Evolutionary conservation across 2,888 invertebrate species (phyloP).

Genomic region (Hirtodrosophila histrioides): DNA sequence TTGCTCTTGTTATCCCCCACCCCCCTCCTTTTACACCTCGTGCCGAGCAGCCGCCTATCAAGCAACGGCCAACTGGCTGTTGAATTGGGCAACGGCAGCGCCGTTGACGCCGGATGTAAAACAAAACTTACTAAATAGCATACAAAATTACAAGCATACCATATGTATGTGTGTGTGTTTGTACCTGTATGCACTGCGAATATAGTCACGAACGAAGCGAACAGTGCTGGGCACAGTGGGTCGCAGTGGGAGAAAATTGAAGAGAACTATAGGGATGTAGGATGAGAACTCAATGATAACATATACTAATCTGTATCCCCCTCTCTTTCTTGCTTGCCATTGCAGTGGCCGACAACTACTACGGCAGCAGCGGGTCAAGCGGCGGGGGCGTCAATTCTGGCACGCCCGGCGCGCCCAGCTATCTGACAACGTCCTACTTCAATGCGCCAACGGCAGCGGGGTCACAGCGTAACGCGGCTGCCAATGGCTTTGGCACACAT

Average conservation of each 20-base stretch:
- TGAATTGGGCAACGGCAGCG: conserved; percentile 73
- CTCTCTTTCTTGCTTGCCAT: conserved; percentile 10
- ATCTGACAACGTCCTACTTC: conserved; percentile 83
- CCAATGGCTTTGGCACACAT: conserved; percentile 80
- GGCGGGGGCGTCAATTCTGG: conserved; percentile 60
- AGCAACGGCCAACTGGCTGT: conserved; percentile 36
- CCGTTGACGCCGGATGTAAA: conserved; percentile 79
- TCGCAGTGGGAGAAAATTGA: conserved; percentile 4
- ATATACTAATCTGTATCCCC: not conserved
- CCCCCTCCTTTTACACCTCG: conserved; percentile 5
- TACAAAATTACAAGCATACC: conserved; percentile 56
- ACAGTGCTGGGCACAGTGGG: conserved; percentile 48
- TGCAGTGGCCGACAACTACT: conserved; percentile 88
- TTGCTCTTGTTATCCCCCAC: conserved; percentile 4
- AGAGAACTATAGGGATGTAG: no score
- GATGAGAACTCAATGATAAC: no score
- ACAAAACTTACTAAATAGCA: conserved; percentile 76
- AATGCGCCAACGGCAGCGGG: conserved; percentile 83
- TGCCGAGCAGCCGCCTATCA: not conserved
- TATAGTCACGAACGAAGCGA: conserved; percentile 49
- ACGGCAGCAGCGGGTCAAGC: conserved; percentile 68
- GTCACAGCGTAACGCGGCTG: conserved; percentile 62
- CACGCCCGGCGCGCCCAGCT: conserved; percentile 60
- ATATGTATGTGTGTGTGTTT: conserved; percentile 6
- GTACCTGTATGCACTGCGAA: conserved; percentile 51